phyloP scores from a whole-genome alignment of 1,140 invertebrate species.

The Patella vulgata region DNA sequence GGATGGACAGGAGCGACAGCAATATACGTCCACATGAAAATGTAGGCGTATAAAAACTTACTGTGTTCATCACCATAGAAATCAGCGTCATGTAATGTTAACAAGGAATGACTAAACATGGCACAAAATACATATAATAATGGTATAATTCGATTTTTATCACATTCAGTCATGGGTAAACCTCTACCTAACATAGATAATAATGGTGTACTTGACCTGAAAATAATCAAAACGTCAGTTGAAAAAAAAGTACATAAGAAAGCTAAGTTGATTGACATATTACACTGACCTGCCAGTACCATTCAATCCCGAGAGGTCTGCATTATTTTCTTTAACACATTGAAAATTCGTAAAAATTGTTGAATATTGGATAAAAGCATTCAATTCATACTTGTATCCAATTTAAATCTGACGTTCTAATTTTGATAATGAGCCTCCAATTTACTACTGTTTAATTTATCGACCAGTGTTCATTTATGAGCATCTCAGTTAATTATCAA shows the following conservation, averaged over 20 bases:
- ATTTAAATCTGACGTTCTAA: too few relatives aligned
- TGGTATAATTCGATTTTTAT: conserved; percentile 79
- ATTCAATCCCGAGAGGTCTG: not conserved
- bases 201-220: conserved; percentile 71
- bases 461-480: too few relatives aligned
- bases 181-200: conserved; percentile 78
- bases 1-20: too few relatives aligned
- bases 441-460: too few relatives aligned
- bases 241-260: not conserved
- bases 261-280: not conserved
- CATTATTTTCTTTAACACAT: not conserved
- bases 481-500: too few relatives aligned
- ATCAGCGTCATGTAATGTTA: conserved; percentile 89
- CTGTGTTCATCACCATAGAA: conserved; percentile 71
- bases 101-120: conserved; percentile 82
- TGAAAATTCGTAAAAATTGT: not conserved
- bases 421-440: too few relatives aligned
- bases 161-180: conserved; percentile 73
- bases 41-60: too few relatives aligned
- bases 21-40: too few relatives aligned
- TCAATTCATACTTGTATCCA: too few relatives aligned
- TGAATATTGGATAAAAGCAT: not conserved
- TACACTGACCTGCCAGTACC: not conserved
- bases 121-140: conserved; percentile 86
- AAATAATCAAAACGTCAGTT: conserved; percentile 5